Evolutionary conservation across 1,140 invertebrate genomes (phyloP).

Genomic region (Magallana angulata): DNA sequence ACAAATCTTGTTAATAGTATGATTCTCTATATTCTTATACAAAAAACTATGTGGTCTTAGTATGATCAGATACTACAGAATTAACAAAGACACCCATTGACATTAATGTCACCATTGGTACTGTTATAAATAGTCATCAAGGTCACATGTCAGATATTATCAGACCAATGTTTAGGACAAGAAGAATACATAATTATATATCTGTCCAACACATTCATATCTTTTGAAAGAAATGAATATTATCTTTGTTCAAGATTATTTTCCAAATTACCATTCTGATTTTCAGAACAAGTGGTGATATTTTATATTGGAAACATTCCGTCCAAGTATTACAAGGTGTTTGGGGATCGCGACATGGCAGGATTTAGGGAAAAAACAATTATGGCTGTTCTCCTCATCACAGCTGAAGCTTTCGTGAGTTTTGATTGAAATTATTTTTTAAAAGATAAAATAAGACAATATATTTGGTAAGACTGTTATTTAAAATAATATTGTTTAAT

Average conservation of each 20-base stretch:
- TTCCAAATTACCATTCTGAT: neutral
- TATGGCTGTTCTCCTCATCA: slow-evolving; percentile 78
- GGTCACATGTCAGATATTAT: too few species aligned
- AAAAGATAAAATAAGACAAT: neutral
- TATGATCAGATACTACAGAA: too few species aligned
- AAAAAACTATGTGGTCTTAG: too few species aligned
- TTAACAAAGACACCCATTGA: too few species aligned
- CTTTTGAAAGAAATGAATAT: slow-evolving; percentile 73
- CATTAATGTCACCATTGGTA: too few species aligned
- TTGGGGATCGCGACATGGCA: slow-evolving; percentile 80
- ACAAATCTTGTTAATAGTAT: neutral
- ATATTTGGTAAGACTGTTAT: too few species aligned
- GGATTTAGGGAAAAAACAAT: slow-evolving; percentile 79
- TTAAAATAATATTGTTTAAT: too few species aligned
- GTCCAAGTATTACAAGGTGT: slow-evolving; percentile 81
- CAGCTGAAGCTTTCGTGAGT: slow-evolving; percentile 81
- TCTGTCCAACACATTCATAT: neutral
- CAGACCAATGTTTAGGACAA: too few species aligned
- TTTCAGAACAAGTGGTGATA: slow-evolving; percentile 81
- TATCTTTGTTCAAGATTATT: slow-evolving; percentile 21
- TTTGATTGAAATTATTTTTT: neutral
- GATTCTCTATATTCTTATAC: too few species aligned
- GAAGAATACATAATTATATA: too few species aligned
- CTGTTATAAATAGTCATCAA: too few species aligned
- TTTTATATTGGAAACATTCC: slow-evolving; percentile 82